phyloP scores from a whole-genome alignment of 2,888 invertebrate species.

The Blastobasis lacticolella region DNA sequence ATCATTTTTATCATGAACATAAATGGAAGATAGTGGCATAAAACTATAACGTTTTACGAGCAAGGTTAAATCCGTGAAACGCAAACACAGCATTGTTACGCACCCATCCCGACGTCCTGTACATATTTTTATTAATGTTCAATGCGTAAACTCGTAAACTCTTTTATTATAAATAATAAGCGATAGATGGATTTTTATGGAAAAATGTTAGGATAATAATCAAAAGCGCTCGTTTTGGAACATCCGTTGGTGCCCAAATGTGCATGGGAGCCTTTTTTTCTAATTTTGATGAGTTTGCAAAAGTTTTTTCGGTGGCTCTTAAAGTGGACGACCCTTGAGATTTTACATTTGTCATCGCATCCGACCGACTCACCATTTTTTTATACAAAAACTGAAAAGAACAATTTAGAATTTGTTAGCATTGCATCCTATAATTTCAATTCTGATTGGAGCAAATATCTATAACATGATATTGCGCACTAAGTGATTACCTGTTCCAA shows the following conservation, averaged over 20 bases:
- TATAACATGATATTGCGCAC: no score
- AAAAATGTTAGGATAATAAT: constrained; percentile 57
- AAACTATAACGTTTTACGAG: constrained; percentile 20
- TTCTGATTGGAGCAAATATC: no score
- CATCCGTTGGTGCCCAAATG: constrained; percentile 40
- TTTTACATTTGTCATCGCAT: no score
- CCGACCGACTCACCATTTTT: no score
- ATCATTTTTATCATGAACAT: background rate
- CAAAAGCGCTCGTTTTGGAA: constrained; percentile 36
- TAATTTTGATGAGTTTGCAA: background rate
- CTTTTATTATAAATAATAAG: constrained; percentile 62
- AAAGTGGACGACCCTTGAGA: no score
- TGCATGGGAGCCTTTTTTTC: constrained; percentile 15
- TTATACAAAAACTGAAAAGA: no score
- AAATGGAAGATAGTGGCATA: constrained; percentile 2
- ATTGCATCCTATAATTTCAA: no score
- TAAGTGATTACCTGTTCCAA: no score
- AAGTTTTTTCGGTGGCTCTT: background rate
- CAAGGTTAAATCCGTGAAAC: constrained; percentile 27
- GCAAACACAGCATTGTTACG: constrained; percentile 46
- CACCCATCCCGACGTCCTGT: constrained; percentile 52
- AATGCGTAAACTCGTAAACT: constrained; percentile 60
- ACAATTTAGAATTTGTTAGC: no score
- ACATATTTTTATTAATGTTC: constrained; percentile 46
- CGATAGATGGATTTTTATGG: constrained; percentile 54